Conservation (phyloP, 1,140 invertebrate genomes). For the Mylabris phalerata region DNA sequence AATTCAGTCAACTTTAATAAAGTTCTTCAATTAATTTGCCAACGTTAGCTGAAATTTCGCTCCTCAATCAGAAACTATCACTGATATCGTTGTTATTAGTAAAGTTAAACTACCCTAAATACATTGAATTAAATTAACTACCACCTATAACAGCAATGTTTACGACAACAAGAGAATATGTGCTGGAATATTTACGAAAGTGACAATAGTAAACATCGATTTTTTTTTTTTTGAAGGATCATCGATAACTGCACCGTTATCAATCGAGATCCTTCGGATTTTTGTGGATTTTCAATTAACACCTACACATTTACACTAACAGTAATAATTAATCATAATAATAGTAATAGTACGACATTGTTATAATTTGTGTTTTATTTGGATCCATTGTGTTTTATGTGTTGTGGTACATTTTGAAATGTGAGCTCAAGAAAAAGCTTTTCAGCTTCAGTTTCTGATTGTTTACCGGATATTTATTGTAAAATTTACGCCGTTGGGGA, state of each 20-base stretch:
- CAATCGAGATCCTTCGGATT: conserved; percentile 6
- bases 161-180: conserved; percentile 16
- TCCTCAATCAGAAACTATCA: conserved; percentile 1
- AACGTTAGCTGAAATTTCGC: background rate
- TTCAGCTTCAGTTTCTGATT: conserved; percentile 10
- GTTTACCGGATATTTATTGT: background rate
- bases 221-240: conserved; percentile 16
- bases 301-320: conserved; percentile 6
- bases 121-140: conserved; percentile 14
- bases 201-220: conserved; percentile 13
- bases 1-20: too few species aligned
- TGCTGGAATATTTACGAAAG: conserved; percentile 16
- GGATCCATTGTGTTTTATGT: too few species aligned
- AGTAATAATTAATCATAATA: background rate
- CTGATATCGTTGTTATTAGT: background rate
- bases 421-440: conserved; percentile 3
- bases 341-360: conserved; percentile 7
- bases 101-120: conserved; percentile 8
- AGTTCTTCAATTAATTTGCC: too few species aligned
- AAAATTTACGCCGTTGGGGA: background rate
- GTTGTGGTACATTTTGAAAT: conserved; percentile 1
- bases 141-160: conserved; percentile 5
- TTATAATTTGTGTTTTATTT: background rate
- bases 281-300: conserved; percentile 12
- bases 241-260: conserved; percentile 23